Conservation (phyloP, 1,140 invertebrate genomes). For the Apis cerana region DNA sequence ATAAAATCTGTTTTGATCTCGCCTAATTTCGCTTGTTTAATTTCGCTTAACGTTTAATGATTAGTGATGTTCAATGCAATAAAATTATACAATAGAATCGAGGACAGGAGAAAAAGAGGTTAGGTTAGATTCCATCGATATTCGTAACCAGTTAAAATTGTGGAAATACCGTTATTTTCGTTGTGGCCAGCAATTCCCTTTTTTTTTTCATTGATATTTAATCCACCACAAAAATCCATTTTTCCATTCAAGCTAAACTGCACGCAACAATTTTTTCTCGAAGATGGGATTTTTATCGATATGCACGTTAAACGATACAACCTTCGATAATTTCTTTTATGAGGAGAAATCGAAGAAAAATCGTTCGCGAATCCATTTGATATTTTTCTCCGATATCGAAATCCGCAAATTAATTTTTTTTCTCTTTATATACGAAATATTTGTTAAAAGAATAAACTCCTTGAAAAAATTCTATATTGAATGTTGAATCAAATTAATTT, state of each 20-base stretch:
- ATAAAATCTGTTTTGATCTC: not conserved
- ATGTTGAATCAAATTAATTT: too few species aligned
- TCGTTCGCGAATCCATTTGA: not conserved
- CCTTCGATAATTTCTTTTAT: not conserved
- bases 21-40: too few species aligned
- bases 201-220: not conserved
- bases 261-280: not conserved
- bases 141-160: not conserved
- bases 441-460: too few species aligned
- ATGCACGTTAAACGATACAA: not conserved
- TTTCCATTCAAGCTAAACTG: not conserved
- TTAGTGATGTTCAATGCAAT: too few species aligned
- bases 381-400: not conserved
- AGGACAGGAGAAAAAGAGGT: not conserved
- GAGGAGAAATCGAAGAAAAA: not conserved
- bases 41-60: too few species aligned
- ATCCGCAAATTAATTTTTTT: not conserved
- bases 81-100: too few species aligned
- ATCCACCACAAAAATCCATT: not conserved
- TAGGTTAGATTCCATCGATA: too few species aligned
- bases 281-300: too few species aligned
- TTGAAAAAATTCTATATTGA: too few species aligned
- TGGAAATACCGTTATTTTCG: not conserved
- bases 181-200: not conserved
- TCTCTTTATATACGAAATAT: not conserved